phyloP scores from a whole-genome alignment of 2,113 vertebrate species.

The Oriolus oriolus region DNA sequence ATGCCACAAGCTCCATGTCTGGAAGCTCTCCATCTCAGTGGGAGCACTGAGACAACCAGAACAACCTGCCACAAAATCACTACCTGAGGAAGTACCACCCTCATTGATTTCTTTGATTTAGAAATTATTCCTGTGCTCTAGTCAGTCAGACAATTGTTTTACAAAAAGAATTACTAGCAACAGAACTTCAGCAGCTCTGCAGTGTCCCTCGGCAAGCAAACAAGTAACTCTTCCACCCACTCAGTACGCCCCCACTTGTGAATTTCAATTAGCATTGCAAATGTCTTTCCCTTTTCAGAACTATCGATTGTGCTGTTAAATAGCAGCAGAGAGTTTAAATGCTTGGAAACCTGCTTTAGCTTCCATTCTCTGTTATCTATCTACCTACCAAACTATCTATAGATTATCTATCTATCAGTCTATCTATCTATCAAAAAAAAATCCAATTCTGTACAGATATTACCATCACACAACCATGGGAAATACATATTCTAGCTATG shows the following conservation, averaged over 20 bases:
- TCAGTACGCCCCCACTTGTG: slow-evolving; percentile 1
- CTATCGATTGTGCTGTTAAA: slow-evolving; percentile 38
- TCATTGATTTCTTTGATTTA: background rate
- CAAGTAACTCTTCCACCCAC: slow-evolving; percentile 32
- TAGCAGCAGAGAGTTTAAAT: slow-evolving; percentile 2
- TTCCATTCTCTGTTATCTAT: background rate
- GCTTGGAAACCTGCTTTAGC: background rate
- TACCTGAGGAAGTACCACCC: background rate
- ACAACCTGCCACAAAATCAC: background rate
- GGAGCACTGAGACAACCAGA: background rate
- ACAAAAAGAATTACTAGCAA: slow-evolving; percentile 8
- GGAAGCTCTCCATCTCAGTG: background rate
- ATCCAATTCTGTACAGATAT: background rate
- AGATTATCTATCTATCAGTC: background rate
- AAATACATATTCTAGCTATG: background rate
- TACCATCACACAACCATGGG: background rate
- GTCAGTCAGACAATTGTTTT: background rate
- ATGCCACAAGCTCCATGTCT: background rate
- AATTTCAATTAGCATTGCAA: slow-evolving; percentile 54
- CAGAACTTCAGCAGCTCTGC: slow-evolving; percentile 20
- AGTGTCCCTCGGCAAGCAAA: slow-evolving; percentile 22
- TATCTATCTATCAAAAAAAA: background rate
- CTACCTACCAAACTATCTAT: background rate
- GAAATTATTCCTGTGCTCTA: background rate
- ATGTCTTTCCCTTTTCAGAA: slow-evolving; percentile 49